Base-by-base conservation (phyloP, 2,113 vertebrate genomes). In the Todiramphus chloris region DNA sequence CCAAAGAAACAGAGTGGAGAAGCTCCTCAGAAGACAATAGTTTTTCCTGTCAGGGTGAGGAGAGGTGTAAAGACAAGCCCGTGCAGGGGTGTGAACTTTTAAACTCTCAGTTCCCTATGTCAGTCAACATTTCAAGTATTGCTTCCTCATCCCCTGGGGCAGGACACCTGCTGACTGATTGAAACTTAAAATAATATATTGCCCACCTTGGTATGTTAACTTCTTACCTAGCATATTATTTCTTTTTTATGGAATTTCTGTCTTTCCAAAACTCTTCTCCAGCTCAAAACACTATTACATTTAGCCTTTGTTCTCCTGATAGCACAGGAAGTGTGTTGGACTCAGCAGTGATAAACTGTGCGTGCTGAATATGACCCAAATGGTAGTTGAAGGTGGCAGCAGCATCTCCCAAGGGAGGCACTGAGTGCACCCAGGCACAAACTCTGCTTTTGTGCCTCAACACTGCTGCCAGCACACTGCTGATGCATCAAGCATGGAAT, bases 381-480 rank as follows among this genome's bases (percentile, higher is more conserved):
- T 53, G 77, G 69, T 83, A 33, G 30, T 60, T 73, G 75, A 76
- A 91, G 96, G 94, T 95, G 87, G 91, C 93, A 96, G 93, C 93
- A 96, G 77, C 35, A 10, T 37, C 80, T 96, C 93, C 77, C 74
- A 79, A 19, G 39, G 77, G 87, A 93, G 83, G 12, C 13, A 16
- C 69, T 87, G 77, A 89, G 93, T 94, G 93, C 87, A 96, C 81
- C 69, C 87, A 84, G 81, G 93, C 95, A 96, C 77, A 95, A 79
- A 84, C 69, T 64, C 78, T 81, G 46, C 1, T 70, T 89, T 74
- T 87, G 68, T 87, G 80, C 80, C 89, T 70, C 66, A 66, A 18
- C 17, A 9, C 59, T 83, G 56, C 69, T 92, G 94, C 86, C 93
- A 91, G 93, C 91, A 60, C 5, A 1, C 69, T 87, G 83, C 73